Conservation (phyloP, 1,140 invertebrate species). For the Apis laboriosa region DNA sequence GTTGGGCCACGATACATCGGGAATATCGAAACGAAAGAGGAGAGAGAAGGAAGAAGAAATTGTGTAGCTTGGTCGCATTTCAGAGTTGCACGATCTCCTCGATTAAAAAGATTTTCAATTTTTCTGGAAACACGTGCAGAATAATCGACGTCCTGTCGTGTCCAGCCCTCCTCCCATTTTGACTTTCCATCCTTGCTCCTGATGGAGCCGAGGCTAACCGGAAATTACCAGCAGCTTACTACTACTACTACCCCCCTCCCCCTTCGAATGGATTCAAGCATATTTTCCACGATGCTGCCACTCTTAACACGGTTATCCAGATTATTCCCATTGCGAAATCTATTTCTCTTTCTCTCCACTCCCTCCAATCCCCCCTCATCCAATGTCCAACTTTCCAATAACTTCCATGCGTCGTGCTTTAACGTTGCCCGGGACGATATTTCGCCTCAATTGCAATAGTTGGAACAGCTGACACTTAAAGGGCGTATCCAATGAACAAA, state of each 20-base stretch:
- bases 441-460: background rate
- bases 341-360: background rate
- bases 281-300: constrained; percentile 31
- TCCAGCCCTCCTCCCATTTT: constrained; percentile 49
- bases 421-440: constrained; percentile 10
- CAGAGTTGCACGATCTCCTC: constrained; percentile 22
- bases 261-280: constrained; percentile 40
- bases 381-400: background rate
- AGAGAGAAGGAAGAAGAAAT: background rate
- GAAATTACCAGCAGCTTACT: constrained; percentile 47
- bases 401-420: background rate
- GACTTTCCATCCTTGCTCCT: constrained; percentile 28
- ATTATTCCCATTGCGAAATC: background rate
- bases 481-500: constrained; percentile 17
- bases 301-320: constrained; percentile 21
- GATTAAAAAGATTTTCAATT: constrained; percentile 64
- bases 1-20: background rate
- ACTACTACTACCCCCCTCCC: background rate
- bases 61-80: constrained; percentile 3
- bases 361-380: background rate
- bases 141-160: constrained; percentile 59
- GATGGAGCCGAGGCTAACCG: constrained; percentile 31
- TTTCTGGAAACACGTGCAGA: constrained; percentile 52
- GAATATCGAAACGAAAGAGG: background rate
- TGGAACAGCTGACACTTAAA: constrained; percentile 24